Evolutionary conservation across 37 sponge, comb jelly and placozoan species (phyloP).

Genomic region (Mnemiopsis leidyi): DNA sequence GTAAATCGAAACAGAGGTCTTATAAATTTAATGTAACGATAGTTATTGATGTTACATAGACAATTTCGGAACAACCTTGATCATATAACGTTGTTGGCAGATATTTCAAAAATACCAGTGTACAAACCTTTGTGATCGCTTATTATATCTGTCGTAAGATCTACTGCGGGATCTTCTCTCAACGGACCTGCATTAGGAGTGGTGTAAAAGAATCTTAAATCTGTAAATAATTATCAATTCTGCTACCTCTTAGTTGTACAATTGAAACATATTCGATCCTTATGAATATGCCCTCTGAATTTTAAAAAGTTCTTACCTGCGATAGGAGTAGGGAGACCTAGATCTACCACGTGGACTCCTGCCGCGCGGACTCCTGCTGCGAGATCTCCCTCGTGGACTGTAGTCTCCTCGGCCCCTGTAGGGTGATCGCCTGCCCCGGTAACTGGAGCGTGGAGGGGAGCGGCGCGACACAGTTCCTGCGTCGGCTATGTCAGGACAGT

Average conservation of each 20-base stretch:
- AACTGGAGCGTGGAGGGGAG: not conserved
- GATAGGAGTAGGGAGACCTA: not conserved
- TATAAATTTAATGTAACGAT: too few species aligned
- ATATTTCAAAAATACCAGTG: too few species aligned
- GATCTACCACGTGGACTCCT: not conserved
- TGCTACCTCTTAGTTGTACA: not conserved
- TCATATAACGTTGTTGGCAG: too few species aligned
- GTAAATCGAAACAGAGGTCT: too few species aligned
- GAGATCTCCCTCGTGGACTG: slow-evolving; percentile 5
- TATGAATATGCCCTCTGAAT: not conserved
- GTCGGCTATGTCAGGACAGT: slow-evolving; percentile 39
- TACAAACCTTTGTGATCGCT: not conserved
- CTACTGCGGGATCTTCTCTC: not conserved
- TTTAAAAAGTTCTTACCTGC: not conserved
- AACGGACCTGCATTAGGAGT: not conserved
- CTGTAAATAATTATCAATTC: not conserved
- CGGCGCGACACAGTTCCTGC: not conserved
- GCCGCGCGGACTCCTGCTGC: not conserved
- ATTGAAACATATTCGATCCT: not conserved
- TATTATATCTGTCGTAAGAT: not conserved
- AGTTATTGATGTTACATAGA: too few species aligned
- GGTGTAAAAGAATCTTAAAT: not conserved
- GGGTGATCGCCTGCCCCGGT: not conserved
- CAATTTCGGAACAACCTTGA: too few species aligned
- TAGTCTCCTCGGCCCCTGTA: not conserved